These are phyloP conservation scores for Pedetes capensis DNA, from an alignment of 2,113 vertebrate genomes.

Conservation along the genomic window DNA sequence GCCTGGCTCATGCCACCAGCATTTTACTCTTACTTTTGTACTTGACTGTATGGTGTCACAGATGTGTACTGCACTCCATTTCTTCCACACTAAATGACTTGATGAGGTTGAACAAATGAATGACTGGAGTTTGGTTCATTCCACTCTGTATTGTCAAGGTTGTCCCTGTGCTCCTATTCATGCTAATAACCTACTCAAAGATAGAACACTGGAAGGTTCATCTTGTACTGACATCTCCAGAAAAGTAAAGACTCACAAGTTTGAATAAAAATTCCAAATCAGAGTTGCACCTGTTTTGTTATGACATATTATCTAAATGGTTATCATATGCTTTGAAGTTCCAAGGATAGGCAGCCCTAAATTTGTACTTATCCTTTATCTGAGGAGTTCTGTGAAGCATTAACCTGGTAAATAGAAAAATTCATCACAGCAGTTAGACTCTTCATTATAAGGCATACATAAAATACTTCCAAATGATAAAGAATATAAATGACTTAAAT, in stretches of 20 bases:
- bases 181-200: conserved; percentile 20
- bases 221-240: neutral
- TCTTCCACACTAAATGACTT: neutral
- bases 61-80: neutral
- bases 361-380: neutral
- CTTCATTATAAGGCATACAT: conserved; percentile 19
- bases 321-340: neutral
- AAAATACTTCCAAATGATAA: conserved; percentile 32
- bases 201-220: neutral
- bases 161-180: neutral
- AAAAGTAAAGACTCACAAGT: neutral
- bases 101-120: neutral
- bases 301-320: neutral
- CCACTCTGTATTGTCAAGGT: neutral
- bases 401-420: neutral
- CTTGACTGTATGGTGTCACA: neutral
- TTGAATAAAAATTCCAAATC: conserved; percentile 33
- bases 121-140: neutral
- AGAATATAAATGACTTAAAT: neutral
- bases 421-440: neutral
- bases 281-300: neutral
- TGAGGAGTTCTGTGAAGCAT: neutral
- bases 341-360: neutral
- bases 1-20: neutral
- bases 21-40: neutral